Evolutionary conservation across 2,888 invertebrate genomes (phyloP).

Genomic region (Merodon equestris): DNA sequence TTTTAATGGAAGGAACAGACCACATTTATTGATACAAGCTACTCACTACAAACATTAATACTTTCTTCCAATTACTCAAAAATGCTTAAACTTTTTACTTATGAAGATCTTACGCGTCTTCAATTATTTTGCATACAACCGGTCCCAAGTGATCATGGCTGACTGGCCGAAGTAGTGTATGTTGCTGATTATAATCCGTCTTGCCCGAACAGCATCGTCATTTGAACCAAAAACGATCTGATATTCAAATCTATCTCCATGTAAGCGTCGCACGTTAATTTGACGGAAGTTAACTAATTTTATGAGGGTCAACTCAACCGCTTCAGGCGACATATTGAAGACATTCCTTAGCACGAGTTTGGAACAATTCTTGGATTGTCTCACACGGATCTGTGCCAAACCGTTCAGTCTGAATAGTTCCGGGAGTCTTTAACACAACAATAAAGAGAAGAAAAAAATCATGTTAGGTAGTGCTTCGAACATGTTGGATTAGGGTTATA

Average conservation of each 20-base stretch:
- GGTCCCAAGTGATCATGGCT: constrained; percentile 70
- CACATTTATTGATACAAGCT: too few relatives aligned
- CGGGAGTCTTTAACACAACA: constrained; percentile 67
- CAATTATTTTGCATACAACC: background rate
- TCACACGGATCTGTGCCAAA: constrained; percentile 66
- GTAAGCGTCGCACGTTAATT: constrained; percentile 69
- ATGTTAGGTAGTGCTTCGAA: background rate
- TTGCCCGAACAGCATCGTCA: constrained; percentile 72
- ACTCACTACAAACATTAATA: too few relatives aligned
- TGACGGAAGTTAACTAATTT: constrained; percentile 67
- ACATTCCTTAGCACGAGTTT: constrained; percentile 69
- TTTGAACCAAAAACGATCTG: constrained; percentile 73
- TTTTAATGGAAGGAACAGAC: too few relatives aligned
- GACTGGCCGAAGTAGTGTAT: constrained; percentile 69
- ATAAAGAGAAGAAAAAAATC: background rate
- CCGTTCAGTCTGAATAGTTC: constrained; percentile 37
- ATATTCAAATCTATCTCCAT: constrained; percentile 67
- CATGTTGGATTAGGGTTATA: constrained; percentile 54
- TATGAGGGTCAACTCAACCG: constrained; percentile 22
- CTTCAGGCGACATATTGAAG: background rate
- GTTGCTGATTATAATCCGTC: constrained; percentile 64
- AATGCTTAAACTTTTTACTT: too few relatives aligned
- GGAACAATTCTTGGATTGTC: constrained; percentile 71
- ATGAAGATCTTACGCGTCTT: too few relatives aligned
- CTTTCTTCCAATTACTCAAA: too few relatives aligned